Conservation (phyloP, 2,888 invertebrate genomes). For the Lasioglossum pauxillum region DNA sequence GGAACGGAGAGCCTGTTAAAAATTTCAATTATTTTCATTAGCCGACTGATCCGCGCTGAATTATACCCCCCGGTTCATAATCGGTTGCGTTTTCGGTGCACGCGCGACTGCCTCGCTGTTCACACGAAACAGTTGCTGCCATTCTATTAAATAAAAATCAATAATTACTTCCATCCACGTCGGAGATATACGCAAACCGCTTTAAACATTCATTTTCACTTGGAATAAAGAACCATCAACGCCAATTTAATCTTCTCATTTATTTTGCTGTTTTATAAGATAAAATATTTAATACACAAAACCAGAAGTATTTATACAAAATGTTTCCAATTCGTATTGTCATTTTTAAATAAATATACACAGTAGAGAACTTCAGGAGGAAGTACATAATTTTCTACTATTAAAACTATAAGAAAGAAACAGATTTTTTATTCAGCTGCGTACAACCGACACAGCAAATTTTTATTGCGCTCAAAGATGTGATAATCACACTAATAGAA, state of each 20-base stretch:
- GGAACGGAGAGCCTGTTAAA: neutral
- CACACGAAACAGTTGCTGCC: neutral
- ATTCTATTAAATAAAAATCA: neutral
- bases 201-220: neutral
- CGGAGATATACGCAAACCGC: neutral
- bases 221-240: neutral
- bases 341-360: neutral
- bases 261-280: neutral
- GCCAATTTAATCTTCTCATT: no score
- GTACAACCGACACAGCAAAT: neutral
- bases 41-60: constrained; percentile 3
- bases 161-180: neutral
- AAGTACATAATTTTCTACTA: no score
- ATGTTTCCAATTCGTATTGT: neutral
- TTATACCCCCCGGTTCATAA: neutral
- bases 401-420: neutral
- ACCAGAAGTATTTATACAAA: neutral
- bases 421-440: neutral
- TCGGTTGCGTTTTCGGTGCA: neutral
- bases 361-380: neutral
- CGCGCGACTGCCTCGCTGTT: neutral
- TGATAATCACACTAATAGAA: neutral
- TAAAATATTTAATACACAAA: neutral
- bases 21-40: constrained; percentile 6
- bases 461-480: neutral